Evolutionary conservation across 2,797 vertebrate genomes (phyloP), one percentile per base, ranked within the genome.

Genomic region (Discoglossus pictus): DNA sequence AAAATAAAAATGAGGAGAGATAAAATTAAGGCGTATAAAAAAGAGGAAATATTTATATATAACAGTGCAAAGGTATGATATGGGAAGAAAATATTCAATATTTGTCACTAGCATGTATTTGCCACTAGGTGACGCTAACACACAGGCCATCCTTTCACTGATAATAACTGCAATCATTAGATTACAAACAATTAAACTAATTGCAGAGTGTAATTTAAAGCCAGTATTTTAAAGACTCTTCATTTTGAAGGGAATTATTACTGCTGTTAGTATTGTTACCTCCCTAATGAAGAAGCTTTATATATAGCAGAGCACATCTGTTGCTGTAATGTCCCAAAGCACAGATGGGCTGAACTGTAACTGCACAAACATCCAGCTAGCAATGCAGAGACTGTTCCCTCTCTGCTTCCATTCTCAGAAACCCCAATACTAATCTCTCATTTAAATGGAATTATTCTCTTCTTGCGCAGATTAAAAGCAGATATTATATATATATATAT

Each of bases 241-340:
- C 68, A 71, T 64, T 64, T 71, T 71, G 68, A 64, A 71, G 68
- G 68, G 68, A 71, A 71, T 71, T 71, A 71, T 71, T 71, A 65
- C 68, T 58, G 68, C 68, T 62, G 61, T 71, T 71, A 60, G 68
- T 71, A 71, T 71, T 71, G 68, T 71, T 71, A 65, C 68, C 68
- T 71, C 61, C 68, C 61, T 71, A 71, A 71, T 71, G 68, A 71
- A 71, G 68, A 65, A 71, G 68, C 68, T 71, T 71, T 71, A 71
- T 71, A 71, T 71, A 71, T 71, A 71, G 68, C 63, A 71, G 68
- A 58, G 68, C 68, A 71, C 68, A 71, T 71, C 68, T 71, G 68
- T 71, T 71, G 61, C 68, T 71, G 68, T 21, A 44, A 16, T 51
- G 68, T 71, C 68, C 68, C 68, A 71, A 71, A 51, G 61, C 68